Evolutionary conservation across 2,113 vertebrate species (phyloP).

Genomic region (Cololabis saira): DNA sequence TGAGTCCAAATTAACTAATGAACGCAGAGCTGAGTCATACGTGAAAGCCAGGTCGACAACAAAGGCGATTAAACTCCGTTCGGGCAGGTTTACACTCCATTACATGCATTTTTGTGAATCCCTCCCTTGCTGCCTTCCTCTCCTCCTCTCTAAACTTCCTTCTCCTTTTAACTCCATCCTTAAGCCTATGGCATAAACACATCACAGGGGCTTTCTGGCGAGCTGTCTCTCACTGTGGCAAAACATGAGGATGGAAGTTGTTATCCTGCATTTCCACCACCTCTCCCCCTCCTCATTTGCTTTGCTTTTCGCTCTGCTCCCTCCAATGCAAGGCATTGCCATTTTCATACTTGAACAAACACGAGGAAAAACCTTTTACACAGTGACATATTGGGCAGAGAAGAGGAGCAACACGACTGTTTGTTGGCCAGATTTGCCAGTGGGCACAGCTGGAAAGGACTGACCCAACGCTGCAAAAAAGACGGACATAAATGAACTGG

Average conservation of each 20-base stretch:
- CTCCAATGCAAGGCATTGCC: slow-evolving; percentile 48
- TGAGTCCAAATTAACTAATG: too few species aligned
- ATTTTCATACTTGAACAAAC: slow-evolving; percentile 63
- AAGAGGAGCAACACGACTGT: slow-evolving; percentile 30
- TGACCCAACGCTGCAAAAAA: slow-evolving; percentile 58
- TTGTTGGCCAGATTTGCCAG: slow-evolving; percentile 55
- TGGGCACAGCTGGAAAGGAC: slow-evolving; percentile 49
- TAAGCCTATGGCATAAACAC: slow-evolving; percentile 69
- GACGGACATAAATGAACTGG: slow-evolving; percentile 49
- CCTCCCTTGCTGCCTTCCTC: slow-evolving; percentile 21
- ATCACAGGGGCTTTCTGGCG: slow-evolving; percentile 62
- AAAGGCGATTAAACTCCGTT: slow-evolving; percentile 39
- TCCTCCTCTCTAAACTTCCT: slow-evolving; percentile 41
- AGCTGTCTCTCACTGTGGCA: slow-evolving; percentile 34
- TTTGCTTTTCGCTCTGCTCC: slow-evolving; percentile 23
- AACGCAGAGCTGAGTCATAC: slow-evolving; percentile 1
- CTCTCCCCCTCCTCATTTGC: slow-evolving; percentile 6
- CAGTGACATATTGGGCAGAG: slow-evolving; percentile 36
- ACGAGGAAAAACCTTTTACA: slow-evolving; percentile 48
- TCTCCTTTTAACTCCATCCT: slow-evolving; percentile 41
- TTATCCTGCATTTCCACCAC: slow-evolving; percentile 47
- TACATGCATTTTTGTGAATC: slow-evolving; percentile 38
- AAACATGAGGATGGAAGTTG: slow-evolving; percentile 62
- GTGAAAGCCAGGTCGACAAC: slow-evolving; percentile 16
- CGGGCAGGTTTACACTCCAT: slow-evolving; percentile 49